A percentile compares a stretch with the other conserved stretches of the same genome.
Evolutionary conservation across 2,797 vertebrate species (phyloP).

Genomic region (Schizopygopsis pylzovi): DNA sequence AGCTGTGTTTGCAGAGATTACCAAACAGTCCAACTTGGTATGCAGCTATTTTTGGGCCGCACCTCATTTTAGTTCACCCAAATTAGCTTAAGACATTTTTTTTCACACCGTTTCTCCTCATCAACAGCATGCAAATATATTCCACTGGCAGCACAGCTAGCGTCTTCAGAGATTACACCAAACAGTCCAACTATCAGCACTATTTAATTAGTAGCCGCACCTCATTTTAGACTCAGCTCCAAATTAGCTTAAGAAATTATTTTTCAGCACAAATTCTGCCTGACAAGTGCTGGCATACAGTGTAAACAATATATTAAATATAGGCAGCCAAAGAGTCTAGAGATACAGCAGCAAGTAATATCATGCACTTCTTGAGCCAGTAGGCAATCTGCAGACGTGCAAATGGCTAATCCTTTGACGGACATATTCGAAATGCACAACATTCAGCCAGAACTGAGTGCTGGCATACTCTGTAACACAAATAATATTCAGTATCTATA

Average conservation of each 20-base stretch:
- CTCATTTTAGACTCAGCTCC: slow-evolving; percentile 69
- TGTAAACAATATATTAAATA: slow-evolving; percentile 59
- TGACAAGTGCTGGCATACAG: slow-evolving; percentile 60
- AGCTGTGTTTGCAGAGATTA: slow-evolving; percentile 43
- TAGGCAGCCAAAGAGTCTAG: no score
- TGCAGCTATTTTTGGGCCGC: slow-evolving; percentile 50
- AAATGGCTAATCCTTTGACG: no score
- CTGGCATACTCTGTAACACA: no score
- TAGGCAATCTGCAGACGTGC: no score
- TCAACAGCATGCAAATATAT: slow-evolving; percentile 62
- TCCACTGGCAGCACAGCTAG: slow-evolving; percentile 51
- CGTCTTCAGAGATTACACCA: no score
- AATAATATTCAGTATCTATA: no score
- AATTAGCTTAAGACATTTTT: slow-evolving; percentile 42
- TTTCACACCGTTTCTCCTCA: slow-evolving; percentile 39
- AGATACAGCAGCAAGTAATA: no score
- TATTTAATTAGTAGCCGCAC: slow-evolving; percentile 68
- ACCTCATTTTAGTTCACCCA: slow-evolving; percentile 32
- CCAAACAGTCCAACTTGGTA: slow-evolving; percentile 42
- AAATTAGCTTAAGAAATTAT: no score
- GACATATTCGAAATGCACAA: no score
- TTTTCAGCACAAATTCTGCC: slow-evolving; percentile 62
- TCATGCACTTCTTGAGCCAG: no score
- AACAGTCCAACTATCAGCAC: no score
- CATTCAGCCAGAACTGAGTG: no score